phyloP scores from a whole-genome alignment of 1,140 invertebrate genomes.

The Zeugodacus cucurbitae region DNA sequence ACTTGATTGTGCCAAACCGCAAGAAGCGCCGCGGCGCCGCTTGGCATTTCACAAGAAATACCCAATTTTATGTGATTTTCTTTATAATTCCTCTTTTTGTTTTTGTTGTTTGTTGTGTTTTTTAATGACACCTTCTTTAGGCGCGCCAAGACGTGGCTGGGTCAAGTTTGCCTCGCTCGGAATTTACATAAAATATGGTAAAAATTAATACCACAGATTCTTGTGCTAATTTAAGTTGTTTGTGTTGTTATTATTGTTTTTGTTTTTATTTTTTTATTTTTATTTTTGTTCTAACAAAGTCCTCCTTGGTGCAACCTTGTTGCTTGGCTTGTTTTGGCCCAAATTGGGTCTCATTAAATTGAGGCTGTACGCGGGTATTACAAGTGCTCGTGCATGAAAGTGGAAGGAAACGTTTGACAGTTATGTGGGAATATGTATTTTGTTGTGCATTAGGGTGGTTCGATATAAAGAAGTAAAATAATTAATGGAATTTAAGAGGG shows the following conservation, averaged over 20 bases:
- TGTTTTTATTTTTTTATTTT: background rate
- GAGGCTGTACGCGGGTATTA: background rate
- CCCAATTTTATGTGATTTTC: slow-evolving; percentile 1
- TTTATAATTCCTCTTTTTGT: background rate
- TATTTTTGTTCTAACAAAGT: background rate
- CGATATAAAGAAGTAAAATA: too few relatives aligned
- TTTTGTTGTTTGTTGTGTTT: background rate
- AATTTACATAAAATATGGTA: slow-evolving; percentile 52
- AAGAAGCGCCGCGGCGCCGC: background rate
- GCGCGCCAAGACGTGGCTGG: background rate
- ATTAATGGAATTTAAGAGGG: too few relatives aligned
- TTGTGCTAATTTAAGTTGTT: slow-evolving; percentile 18
- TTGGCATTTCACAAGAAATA: background rate
- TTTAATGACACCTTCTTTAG: background rate
- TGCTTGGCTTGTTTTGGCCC: background rate
- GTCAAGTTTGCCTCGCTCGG: slow-evolving; percentile 4
- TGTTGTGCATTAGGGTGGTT: background rate
- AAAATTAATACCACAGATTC: slow-evolving; percentile 43
- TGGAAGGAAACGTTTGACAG: background rate
- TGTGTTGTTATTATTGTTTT: background rate
- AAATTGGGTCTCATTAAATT: background rate
- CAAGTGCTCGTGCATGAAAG: background rate
- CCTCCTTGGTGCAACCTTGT: background rate
- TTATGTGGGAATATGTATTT: background rate
- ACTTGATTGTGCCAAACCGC: background rate